Evolutionary conservation across 2,113 vertebrate species (phyloP), one percentile per base, ranked within the genome.

Genomic region (Cyanocitta stelleri): DNA sequence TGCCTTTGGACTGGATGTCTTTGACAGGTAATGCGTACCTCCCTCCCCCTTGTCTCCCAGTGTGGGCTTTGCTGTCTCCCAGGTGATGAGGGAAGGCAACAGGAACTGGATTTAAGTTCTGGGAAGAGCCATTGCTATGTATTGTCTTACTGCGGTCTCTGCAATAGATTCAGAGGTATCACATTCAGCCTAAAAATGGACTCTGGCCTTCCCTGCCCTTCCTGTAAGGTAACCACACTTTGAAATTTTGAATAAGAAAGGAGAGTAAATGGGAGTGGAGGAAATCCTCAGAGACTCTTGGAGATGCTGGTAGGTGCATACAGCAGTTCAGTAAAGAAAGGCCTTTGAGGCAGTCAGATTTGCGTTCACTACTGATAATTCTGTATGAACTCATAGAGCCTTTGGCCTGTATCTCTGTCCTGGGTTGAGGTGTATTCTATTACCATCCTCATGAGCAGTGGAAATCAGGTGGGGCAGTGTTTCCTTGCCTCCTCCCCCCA

Each of bases 101-200:
- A 88, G 63, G 72, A 93, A 67, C 52, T 16, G 48, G 35, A 93
- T 93, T 92, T 59, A 62, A 61, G 15, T 83, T 89, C 73, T 89
- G 51, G 33, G 51, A 87, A 93, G 64, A 93, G 43, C 20, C 24
- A 35, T 33, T 54, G 35, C 21, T 79, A 27, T 3, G 1, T 52
- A 48, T 76, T 85, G 22, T 37, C 37, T 89, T 93, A 44, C 66
- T 91, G 69, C 0, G 20, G 52, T 95, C 13, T 1, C 62, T 37
- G 29, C 66, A 94, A 85, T 26, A 73, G 58, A 95, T 85, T 73
- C 75, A 79, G 85, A 54, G 54, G 74, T 62, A 93, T 66, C 66
- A 49, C 6, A 0, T 92, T 87, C 71, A 54, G 37, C 62, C 74
- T 90, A 73, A 93, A 94, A 91, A 69, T 1, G 41, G 69, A 66